A percentile compares a stretch with the other conserved stretches of the same genome.
Evolutionary conservation across 2,113 vertebrate species (phyloP).

Genomic region (Sinosuthora webbiana): DNA sequence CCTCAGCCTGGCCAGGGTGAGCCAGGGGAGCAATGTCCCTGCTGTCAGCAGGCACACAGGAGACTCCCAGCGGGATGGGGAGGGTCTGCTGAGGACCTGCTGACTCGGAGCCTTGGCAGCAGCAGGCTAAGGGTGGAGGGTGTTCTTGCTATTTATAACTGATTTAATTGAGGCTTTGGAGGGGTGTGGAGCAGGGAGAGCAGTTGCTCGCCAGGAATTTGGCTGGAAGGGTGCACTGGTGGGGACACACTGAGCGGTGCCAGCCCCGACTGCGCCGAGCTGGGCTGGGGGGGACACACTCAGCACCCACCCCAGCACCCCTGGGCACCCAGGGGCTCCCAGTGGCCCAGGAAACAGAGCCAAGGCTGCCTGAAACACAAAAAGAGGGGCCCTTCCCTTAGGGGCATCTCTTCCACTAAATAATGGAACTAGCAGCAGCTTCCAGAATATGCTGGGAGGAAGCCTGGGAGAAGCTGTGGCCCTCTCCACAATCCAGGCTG

Average conservation of each 20-base stretch:
- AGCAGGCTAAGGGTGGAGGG: not conserved
- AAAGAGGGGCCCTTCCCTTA: not conserved
- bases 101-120: slow-evolving; percentile 9
- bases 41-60: not conserved
- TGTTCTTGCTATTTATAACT: slow-evolving; percentile 30
- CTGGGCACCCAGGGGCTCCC: not conserved
- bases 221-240: not conserved
- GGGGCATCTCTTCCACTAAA: not conserved
- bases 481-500: not conserved
- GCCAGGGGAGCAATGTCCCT: not conserved
- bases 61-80: not conserved
- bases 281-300: not conserved
- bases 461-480: no score
- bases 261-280: not conserved
- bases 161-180: not conserved
- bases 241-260: fast-evolving
- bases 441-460: not conserved
- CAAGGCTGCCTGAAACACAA: not conserved
- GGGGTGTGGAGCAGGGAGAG: not conserved
- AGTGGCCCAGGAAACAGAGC: not conserved
- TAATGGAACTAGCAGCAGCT: fast-evolving
- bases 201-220: slow-evolving; percentile 11
- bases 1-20: not conserved
- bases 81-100: not conserved
- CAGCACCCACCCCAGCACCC: not conserved